Base-by-base conservation (phyloP, 2,797 vertebrate species). In the Calcarius lapponicus region DNA sequence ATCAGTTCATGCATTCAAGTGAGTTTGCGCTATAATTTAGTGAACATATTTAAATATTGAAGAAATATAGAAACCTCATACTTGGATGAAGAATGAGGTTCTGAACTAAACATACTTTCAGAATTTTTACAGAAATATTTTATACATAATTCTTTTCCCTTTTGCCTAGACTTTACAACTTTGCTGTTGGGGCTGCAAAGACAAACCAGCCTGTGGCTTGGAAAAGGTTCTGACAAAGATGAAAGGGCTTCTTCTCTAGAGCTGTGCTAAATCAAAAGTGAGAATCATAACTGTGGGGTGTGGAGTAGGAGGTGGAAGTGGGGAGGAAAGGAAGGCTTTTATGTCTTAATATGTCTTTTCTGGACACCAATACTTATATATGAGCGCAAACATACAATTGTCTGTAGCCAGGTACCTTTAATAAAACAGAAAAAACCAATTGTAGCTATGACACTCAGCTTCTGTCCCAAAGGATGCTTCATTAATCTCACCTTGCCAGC, bases 261-360 rank as follows among this genome's bases (percentile, higher is more conserved):
- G 7, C 4, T 81, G 5, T 31, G 9, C 13, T 70, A 65, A 85
- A 75, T 47, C 28, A 58, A 56, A 91, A 84, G 7, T 10, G 24
- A 82, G 43, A 47, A 40, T 65, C 2, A 1, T 31, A 85, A 51
- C 24, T 32, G 11, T 0, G 0, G 5, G 13, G 2, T n/a, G 16
- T 3, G 4, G 10, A 17, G 11, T 17, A 2, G 4, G 7, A 7
- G 2, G 31, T 42, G 42, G 25, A n/a, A 73, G n/a, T 2, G 1
- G 10, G 29, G 11, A 48, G 31, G 24, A 47, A 11, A 25, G 16
- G 34, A 61, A 48, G 6, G 36, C 11, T 69, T 70, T 76, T 56
- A 17, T 62, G 13, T 20, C 36, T 47, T 32, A n/a, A 28, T 50
- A 43, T n/a, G n/a, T 54, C 11, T 53, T 89, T 92, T 57, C 71